A percentile compares a stretch with the other conserved stretches of the same genome.
Evolutionary conservation across 2,888 invertebrate species (phyloP).

Genomic region (Pocota personata): DNA sequence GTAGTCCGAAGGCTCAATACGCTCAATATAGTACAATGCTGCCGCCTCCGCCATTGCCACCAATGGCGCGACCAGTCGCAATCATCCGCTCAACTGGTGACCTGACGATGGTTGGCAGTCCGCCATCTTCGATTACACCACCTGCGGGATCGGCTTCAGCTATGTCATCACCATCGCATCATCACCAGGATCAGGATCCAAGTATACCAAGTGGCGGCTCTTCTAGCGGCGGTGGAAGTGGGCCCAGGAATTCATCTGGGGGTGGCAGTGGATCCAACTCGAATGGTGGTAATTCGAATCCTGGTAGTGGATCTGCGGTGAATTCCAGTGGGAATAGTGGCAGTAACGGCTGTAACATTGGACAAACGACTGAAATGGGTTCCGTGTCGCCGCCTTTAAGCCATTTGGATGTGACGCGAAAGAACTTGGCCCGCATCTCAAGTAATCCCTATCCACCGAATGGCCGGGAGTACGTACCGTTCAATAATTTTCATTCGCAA

Average conservation of each 20-base stretch:
- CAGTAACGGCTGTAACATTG: constrained; percentile 70
- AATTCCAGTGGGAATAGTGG: constrained; percentile 52
- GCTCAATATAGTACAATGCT: constrained; percentile 94
- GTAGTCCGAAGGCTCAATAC: constrained; percentile 89
- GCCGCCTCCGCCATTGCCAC: constrained; percentile 96
- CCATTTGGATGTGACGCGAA: constrained; percentile 77
- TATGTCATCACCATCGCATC: constrained; percentile 79
- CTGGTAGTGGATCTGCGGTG: constrained; percentile 38
- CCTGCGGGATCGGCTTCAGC: constrained; percentile 81
- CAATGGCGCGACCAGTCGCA: constrained; percentile 98
- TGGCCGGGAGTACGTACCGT: constrained; percentile 87
- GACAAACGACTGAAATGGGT: constrained; percentile 64
- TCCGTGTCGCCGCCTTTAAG: constrained; percentile 77
- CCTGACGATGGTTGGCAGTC: constrained; percentile 85
- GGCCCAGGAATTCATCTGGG: constrained; percentile 24
- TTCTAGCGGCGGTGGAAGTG: constrained; percentile 17
- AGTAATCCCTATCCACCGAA: constrained; percentile 83
- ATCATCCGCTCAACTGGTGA: constrained; percentile 95
- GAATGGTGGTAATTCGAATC: constrained; percentile 55
- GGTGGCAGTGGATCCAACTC: constrained; percentile 52
- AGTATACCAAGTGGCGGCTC: constrained; percentile 36
- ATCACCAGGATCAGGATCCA: constrained; percentile 79
- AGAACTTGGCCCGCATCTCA: constrained; percentile 80
- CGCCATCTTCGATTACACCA: constrained; percentile 86
- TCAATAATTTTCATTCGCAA: constrained; percentile 96